These are phyloP conservation scores for Dinoponera quadriceps DNA, from an alignment of 1,140 invertebrate genomes.

Conservation along the genomic window DNA sequence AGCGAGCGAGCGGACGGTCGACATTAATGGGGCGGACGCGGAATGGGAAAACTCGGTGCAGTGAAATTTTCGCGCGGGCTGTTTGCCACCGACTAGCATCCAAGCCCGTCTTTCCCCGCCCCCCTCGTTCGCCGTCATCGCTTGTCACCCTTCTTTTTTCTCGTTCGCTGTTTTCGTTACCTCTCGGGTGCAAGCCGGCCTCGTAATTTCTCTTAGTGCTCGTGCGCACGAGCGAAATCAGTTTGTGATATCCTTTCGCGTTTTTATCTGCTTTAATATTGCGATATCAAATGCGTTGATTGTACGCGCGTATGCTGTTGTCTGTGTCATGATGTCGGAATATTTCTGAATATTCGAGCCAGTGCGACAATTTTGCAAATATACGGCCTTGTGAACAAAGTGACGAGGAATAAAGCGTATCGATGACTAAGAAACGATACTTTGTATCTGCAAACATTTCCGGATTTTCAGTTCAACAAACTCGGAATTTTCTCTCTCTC, in stretches of 20 bases:
- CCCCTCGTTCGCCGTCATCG: conserved; percentile 1
- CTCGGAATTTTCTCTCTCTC: too few relatives aligned
- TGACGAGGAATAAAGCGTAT: too few relatives aligned
- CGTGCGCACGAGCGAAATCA: conserved; percentile 17
- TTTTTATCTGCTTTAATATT: neutral
- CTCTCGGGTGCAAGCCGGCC: neutral
- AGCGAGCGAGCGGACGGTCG: conserved; percentile 46
- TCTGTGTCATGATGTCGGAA: too few relatives aligned
- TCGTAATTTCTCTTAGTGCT: conserved; percentile 21
- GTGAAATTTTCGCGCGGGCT: conserved; percentile 70
- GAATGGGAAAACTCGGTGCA: conserved; percentile 66
- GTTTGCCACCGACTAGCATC: conserved; percentile 55
- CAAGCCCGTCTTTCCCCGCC: conserved; percentile 5
- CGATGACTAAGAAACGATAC: too few relatives aligned
- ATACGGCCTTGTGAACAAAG: too few relatives aligned
- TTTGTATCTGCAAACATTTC: too few relatives aligned
- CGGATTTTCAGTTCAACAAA: too few relatives aligned
- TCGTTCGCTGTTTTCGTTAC: conserved; percentile 20
- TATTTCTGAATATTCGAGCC: too few relatives aligned
- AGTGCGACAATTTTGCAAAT: too few relatives aligned
- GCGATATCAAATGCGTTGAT: too few relatives aligned
- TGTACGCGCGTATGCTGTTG: too few relatives aligned
- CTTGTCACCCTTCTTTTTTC: conserved; percentile 18
- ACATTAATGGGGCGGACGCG: conserved; percentile 71
- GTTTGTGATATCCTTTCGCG: conserved; percentile 15